Evolutionary conservation across 2,888 invertebrate genomes (phyloP).

Genomic region (Eurois occulta): DNA sequence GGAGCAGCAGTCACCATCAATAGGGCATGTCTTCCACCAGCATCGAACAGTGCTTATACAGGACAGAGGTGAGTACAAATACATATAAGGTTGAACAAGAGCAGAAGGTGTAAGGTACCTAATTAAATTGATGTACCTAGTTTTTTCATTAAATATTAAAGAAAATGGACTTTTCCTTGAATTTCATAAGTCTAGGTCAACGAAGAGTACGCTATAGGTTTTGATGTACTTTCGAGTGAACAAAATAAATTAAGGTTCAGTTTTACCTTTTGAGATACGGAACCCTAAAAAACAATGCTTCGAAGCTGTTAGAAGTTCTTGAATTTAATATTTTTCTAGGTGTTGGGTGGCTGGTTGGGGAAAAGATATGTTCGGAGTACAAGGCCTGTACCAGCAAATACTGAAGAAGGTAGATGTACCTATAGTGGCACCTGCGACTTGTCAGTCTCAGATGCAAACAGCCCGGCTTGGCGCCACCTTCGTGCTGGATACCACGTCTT

Average conservation of each 20-base stretch:
- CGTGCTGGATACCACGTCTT: conserved; percentile 91
- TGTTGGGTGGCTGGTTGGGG: conserved; percentile 97
- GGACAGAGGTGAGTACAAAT: conserved; percentile 85
- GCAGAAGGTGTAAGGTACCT: not conserved
- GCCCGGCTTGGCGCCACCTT: conserved; percentile 92
- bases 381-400: conserved; percentile 91
- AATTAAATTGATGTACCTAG: not conserved
- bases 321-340: conserved; percentile 66
- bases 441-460: conserved; percentile 91
- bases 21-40: conserved; percentile 91
- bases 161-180: not conserved
- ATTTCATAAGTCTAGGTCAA: not conserved
- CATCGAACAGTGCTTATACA: conserved; percentile 79
- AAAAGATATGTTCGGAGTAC: conserved; percentile 92
- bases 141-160: not conserved
- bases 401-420: conserved; percentile 94
- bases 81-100: not conserved
- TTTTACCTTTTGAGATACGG: not conserved
- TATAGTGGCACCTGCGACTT: conserved; percentile 91
- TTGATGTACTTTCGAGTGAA: not conserved
- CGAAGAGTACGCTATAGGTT: not conserved
- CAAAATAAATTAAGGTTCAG: not conserved
- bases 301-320: not conserved
- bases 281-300: not conserved
- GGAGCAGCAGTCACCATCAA: conserved; percentile 90